Evolutionary conservation across 1,140 invertebrate species (phyloP), one percentile per base, ranked within the genome.

Genomic region (Leptinotarsa lineolata): DNA sequence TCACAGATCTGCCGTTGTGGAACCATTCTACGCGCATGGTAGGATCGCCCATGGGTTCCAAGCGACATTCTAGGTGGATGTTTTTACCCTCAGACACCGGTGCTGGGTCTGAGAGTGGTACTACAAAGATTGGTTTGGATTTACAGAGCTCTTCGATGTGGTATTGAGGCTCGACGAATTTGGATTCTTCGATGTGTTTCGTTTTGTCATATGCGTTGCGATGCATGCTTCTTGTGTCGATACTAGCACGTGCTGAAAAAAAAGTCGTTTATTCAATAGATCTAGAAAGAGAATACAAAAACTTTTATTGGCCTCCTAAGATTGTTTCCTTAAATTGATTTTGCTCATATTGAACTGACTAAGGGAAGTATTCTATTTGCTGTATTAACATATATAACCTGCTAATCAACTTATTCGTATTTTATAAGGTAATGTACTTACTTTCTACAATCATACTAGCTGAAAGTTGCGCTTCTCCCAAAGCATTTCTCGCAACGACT

Each of bases 11-110:
- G 39, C 95, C 96, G 86, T 98, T 97, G 75, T 95, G 93, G 87
- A 93, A 97, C 96, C 96, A 98, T 86, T 97, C 96, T 4, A 97
- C 94, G 80, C 93, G 89, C 94, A 97, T 96, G 1, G 94, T 95
- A n/a, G 95, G 95, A 86, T 97, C 96, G 24, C 94, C 94, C 91
- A 96, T 95, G 1, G 96, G 95, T 84, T 97, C 96, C 70, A 97
- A 85, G 61, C 94, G 89, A 78, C 95, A 95, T 84, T 97, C 95
- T 61, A 97, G 85, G 80, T 97, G 96, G 82, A 97, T 93, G 81
- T 96, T 95, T 83, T 94, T 94, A 39, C 95, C 95, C 86, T 98
- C 96, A 77, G 89, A 90, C 3, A 96, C 88, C n/a, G 93, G 92
- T 81, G 91, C 90, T 13, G 92, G 91, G 78, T 95, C 93, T 46